phyloP scores from a whole-genome alignment of 1,140 invertebrate genomes.

The Drosophila lini region DNA sequence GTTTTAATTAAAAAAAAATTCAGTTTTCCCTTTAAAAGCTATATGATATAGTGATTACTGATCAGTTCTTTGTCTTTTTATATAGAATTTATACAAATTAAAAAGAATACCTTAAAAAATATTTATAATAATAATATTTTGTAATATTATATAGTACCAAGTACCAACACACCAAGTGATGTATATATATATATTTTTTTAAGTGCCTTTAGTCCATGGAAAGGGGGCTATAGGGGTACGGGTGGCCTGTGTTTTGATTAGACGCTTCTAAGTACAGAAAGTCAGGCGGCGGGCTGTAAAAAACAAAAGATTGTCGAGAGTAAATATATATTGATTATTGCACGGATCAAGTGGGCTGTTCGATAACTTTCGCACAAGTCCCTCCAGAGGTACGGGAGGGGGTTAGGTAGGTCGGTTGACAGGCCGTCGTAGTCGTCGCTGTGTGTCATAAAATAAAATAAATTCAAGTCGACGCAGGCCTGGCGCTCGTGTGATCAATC shows the following conservation, averaged over 20 bases:
- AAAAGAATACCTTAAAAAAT: no score
- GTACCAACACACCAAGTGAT: no score
- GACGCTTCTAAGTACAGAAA: slow-evolving; percentile 53
- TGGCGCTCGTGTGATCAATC: slow-evolving; percentile 25
- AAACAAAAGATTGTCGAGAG: slow-evolving; percentile 46
- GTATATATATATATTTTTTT: slow-evolving; percentile 3
- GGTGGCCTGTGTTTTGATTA: slow-evolving; percentile 60
- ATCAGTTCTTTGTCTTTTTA: no score
- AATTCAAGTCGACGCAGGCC: slow-evolving; percentile 11
- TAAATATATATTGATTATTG: slow-evolving; percentile 52
- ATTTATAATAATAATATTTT: background rate
- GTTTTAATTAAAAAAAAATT: no score
- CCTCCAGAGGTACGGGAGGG: background rate
- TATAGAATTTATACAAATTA: background rate
- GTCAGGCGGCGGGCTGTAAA: slow-evolving; percentile 36
- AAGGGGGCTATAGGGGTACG: background rate
- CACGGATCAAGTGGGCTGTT: slow-evolving; percentile 64
- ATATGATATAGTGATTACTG: no score
- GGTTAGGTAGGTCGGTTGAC: background rate
- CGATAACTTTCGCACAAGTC: slow-evolving; percentile 54
- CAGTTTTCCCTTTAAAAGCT: no score
- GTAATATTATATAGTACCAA: background rate
- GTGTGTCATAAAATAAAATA: slow-evolving; percentile 39
- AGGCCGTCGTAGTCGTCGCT: background rate
- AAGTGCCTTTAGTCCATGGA: background rate